Percentiles rank a stretch among this genome's conserved stretches.
phyloP scores from a whole-genome alignment of 2,888 invertebrate species.

The Eristalis tenax region DNA sequence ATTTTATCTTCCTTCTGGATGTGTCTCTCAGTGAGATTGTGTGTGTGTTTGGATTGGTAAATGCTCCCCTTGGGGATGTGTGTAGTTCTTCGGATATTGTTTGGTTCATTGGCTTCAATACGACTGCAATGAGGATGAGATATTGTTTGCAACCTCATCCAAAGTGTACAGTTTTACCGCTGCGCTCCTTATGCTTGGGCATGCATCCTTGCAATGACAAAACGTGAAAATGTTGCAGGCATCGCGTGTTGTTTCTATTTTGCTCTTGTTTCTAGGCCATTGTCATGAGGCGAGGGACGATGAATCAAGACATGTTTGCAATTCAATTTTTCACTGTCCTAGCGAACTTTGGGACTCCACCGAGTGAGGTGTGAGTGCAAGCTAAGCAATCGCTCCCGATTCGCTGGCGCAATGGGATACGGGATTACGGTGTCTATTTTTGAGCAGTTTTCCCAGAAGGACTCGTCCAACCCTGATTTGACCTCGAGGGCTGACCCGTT shows the following conservation, averaged over 20 bases:
- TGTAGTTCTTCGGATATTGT: conserved; percentile 44
- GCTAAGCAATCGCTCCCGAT: background rate
- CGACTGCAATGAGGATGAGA: conserved; percentile 40
- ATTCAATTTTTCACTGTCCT: conserved; percentile 37
- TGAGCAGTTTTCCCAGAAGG: conserved; percentile 8
- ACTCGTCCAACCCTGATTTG: conserved; percentile 32
- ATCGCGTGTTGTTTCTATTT: background rate
- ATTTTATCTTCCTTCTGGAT: conserved; percentile 30
- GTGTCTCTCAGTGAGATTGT: background rate
- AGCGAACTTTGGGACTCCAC: background rate
- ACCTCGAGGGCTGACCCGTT: conserved; percentile 21
- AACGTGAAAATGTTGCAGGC: conserved; percentile 36
- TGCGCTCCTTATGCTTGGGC: conserved; percentile 12
- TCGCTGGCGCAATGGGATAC: background rate
- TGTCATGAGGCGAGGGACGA: conserved; percentile 13
- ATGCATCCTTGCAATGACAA: conserved; percentile 43
- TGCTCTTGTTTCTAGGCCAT: background rate
- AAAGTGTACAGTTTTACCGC: conserved; percentile 7
- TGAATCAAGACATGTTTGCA: conserved; percentile 39
- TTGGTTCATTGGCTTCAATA: conserved; percentile 62
- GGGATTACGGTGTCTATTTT: conserved; percentile 14
- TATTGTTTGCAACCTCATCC: conserved; percentile 57
- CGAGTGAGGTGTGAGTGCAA: background rate
- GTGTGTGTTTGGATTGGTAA: conserved; percentile 38
- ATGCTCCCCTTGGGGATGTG: conserved; percentile 51